phyloP scores from a whole-genome alignment of 2,888 invertebrate species.

The Chydorus sphaericus region DNA sequence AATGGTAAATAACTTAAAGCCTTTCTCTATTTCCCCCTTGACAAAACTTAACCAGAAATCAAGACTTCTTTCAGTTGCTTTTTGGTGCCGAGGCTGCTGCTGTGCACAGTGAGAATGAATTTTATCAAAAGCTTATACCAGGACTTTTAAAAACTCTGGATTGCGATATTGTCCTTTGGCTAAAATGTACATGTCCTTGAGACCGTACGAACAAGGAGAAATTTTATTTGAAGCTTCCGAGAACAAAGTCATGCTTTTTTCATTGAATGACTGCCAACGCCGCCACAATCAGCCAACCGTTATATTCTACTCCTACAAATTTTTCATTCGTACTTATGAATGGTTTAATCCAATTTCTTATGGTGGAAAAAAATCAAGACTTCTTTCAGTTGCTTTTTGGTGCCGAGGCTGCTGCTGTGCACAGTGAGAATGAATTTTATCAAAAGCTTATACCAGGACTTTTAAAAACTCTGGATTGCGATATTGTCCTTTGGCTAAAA shows the following conservation, averaged over 20 bases:
- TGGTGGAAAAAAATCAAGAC: background rate
- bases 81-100: background rate
- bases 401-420: background rate
- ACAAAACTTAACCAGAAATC: background rate
- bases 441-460: too few species aligned
- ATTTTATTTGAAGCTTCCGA: background rate
- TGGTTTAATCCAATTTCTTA: too few species aligned
- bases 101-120: too few species aligned
- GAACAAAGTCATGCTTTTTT: background rate
- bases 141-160: too few species aligned
- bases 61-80: background rate
- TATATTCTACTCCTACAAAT: constrained; percentile 19
- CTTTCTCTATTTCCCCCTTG: constrained; percentile 15
- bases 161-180: background rate
- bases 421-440: too few species aligned
- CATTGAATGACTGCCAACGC: constrained; percentile 13
- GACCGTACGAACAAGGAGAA: background rate
- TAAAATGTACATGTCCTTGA: background rate
- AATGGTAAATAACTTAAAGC: constrained; percentile 19
- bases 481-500: background rate
- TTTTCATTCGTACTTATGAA: too few species aligned
- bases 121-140: too few species aligned
- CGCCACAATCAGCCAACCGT: constrained; percentile 18
- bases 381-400: background rate
- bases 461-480: too few species aligned